Base-by-base conservation (phyloP, 1,140 invertebrate species). In the Drosophila punjabiensis region DNA sequence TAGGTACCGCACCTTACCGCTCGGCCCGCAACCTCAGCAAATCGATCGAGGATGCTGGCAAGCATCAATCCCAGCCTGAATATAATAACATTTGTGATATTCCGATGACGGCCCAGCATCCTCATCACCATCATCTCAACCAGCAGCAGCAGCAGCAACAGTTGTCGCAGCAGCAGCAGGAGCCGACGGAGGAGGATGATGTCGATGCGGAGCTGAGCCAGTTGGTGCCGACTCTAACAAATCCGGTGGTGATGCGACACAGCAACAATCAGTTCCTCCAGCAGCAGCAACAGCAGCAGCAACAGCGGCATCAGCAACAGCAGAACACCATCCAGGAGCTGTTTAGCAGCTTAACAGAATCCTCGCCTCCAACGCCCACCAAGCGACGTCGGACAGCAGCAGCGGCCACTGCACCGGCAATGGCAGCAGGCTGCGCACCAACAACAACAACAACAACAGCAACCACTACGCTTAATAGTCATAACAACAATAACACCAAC, bases 21-120 rank as follows among this genome's bases (percentile, higher is more conserved):
- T 86, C 92, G 28, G 92, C 92, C 20, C 92, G 92, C 70, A 93
- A 93, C 77, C 87, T 93, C 69, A 93, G 75, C 64, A 93, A 93
- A 70, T 93, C 91, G 30, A 92, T 93, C 62, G 89, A 92, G 79
- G 92, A 81, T 64, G 90, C 78, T 39, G 82, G 90, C 48, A 88
- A 82, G 61, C 87, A 92, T 73, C 87, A 92, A 83, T 75, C 86
- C 76, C 86, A 90, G 86, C 83, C 87, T 89, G 85, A 88, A 85
- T 88, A 86, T 88, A 87, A 81, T 81, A 76, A 82, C 69, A 85
- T 84, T 88, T 82, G 91, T 92, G 81, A 88, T 90, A 88, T 75
- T 82, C 69, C 81, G 67, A 62, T 74, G 55, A 77, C 64, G 55
- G 79, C 64, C 81, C 86, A 87, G 60, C 80, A 80, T 45, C 33